A percentile compares a stretch with the other conserved stretches of the same genome.
Conservation (phyloP, 30 jellyfish, hydroid and myxozoan species). For the Aurelia sp. region DNA sequence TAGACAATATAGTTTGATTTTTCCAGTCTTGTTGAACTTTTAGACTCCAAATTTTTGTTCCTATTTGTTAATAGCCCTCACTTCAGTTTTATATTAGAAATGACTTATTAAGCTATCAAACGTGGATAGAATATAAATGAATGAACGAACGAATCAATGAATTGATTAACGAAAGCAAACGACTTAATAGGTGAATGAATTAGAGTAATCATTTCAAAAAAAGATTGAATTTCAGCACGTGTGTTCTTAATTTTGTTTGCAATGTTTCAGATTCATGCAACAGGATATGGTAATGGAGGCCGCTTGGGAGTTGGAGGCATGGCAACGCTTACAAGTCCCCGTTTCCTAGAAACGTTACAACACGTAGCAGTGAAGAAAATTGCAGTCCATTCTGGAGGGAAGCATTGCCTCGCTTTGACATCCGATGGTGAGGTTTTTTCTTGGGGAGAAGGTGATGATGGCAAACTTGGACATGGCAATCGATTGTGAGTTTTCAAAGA, state of each 20-base stretch:
- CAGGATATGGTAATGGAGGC: conserved; percentile 93
- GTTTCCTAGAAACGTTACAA: conserved; percentile 80
- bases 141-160: too few relatives aligned
- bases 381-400: conserved; percentile 97
- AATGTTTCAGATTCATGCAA: conserved; percentile 71
- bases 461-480: conserved; percentile 96
- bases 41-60: too few relatives aligned
- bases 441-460: conserved; percentile 99
- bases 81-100: too few relatives aligned
- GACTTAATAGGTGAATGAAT: conserved; percentile 2
- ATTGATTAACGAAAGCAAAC: neutral
- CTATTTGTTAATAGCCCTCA: too few relatives aligned
- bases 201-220: too few relatives aligned
- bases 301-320: conserved; percentile 90
- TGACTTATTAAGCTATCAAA: too few relatives aligned
- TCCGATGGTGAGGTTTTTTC: conserved; percentile 97
- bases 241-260: too few relatives aligned
- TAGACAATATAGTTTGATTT: too few relatives aligned
- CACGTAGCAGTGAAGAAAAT: conserved; percentile 81
- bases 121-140: too few relatives aligned
- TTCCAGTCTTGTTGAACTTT: too few relatives aligned
- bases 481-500: conserved; percentile 74
- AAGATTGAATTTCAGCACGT: neutral
- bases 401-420: conserved; percentile 96
- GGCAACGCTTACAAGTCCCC: conserved; percentile 83